Base-by-base conservation (phyloP, 92 coral and sea anemone species). In the Phenganax marumi region DNA sequence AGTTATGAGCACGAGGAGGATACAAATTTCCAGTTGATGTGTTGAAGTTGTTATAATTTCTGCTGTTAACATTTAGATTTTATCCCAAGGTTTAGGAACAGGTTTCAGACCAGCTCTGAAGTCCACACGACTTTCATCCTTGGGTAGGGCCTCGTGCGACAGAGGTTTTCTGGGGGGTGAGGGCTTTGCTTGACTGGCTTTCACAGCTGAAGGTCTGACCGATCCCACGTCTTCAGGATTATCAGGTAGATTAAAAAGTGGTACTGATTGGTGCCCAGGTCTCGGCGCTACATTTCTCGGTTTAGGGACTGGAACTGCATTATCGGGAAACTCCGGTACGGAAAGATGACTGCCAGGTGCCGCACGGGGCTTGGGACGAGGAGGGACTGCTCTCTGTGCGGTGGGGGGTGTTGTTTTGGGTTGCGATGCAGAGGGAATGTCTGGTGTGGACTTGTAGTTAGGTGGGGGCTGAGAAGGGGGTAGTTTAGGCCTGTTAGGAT, bases 71-170 rank as follows among this genome's bases (percentile, higher is more conserved):
- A 14, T 61, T 60, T 62, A 78, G 47, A n/a, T 1, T 47, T 78
- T 78, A 16, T 78, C 83, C 83, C 83, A 78, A 0, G 83, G 83
- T 78, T 78, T 78, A 48, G 83, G 58, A 9, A 78, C 83, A 6
- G 83, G 83, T 49, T 78, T 78, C 54, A 78, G 68, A 58, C 73
- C 83, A 48, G 83, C 83, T 50, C 83, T 46, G 68, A 78, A 78
- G 83, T 78, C 83, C 23, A 78, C 83, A 19, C 71, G 83, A 57
- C 48, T 61, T 5, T 63, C 54, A 11, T 62, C 73, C 6, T 75
- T 7, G 16, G 49, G 19, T 61, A 33, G 43, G 43, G 43, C 43
- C 43, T 61, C 73, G 18, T 25, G 48, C 16, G 83, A 19, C 50
- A 43, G 19, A 4, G 72, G 72, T 66, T 18, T 61, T 43, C 71